These are phyloP conservation scores for Dipus sagitta DNA, from an alignment of 2,797 vertebrate genomes.

Conservation along the genomic window DNA sequence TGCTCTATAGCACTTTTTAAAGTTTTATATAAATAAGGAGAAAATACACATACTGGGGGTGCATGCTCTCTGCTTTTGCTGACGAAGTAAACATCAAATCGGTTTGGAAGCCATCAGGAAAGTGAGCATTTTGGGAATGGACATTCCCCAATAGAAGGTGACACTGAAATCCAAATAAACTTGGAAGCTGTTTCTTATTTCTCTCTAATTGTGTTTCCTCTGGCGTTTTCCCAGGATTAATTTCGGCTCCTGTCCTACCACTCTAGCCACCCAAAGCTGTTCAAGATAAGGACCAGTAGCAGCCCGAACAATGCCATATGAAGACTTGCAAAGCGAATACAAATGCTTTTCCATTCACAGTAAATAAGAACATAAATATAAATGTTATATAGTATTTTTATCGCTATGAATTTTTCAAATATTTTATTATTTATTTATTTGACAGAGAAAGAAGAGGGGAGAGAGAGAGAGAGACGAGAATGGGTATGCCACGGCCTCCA, in stretches of 20 bases:
- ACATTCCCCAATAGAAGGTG: not conserved
- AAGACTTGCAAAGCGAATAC: constrained; percentile 17
- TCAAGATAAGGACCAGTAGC: not conserved
- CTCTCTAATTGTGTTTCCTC: not conserved
- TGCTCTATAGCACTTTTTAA: not conserved
- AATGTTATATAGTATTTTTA: constrained; percentile 18
- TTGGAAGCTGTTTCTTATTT: not conserved
- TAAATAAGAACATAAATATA: constrained; percentile 43
- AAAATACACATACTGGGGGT: not conserved
- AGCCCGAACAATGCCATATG: not conserved
- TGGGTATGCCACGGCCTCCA: no score
- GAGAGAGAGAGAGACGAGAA: no score
- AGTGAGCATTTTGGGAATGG: not conserved
- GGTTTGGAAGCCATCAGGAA: not conserved
- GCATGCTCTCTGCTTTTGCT: not conserved
- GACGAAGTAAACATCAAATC: not conserved
- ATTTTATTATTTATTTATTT: no score
- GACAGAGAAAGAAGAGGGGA: no score
- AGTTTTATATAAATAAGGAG: not conserved
- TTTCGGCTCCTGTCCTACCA: not conserved
- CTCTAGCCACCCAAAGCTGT: not conserved
- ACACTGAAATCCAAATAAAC: not conserved
- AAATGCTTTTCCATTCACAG: not conserved
- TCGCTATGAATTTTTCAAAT: not conserved
- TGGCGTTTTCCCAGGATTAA: not conserved